These are phyloP conservation scores for Metopia argyrocephala DNA, from an alignment of 2,888 invertebrate species.

Conservation along the genomic window DNA sequence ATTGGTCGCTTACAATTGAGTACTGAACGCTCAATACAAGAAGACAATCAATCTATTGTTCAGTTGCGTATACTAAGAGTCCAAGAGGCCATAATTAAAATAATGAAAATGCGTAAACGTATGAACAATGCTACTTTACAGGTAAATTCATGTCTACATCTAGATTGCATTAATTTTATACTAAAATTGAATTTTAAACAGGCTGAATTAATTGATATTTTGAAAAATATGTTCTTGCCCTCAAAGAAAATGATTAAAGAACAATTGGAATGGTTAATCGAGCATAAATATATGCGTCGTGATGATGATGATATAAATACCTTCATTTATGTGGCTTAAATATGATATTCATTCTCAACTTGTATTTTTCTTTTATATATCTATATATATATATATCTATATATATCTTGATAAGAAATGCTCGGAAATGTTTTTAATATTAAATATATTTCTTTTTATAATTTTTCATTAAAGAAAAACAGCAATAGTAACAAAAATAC, in stretches of 20 bases:
- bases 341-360: conserved; percentile 29
- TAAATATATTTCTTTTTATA: conserved; percentile 26
- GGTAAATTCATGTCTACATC: conserved; percentile 75
- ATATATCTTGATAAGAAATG: conserved; percentile 42
- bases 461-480: conserved; percentile 15
- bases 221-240: conserved; percentile 99
- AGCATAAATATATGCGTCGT: conserved; percentile 97
- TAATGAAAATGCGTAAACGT: conserved; percentile 97
- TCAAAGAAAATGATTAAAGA: conserved; percentile 99
- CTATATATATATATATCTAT: conserved; percentile 24
- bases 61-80: conserved; percentile 95
- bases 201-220: conserved; percentile 97
- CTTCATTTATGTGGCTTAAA: conserved; percentile 97
- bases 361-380: conserved; percentile 31
- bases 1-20: conserved; percentile 97
- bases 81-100: conserved; percentile 99
- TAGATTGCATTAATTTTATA: too few species aligned
- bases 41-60: conserved; percentile 99
- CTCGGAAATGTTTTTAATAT: conserved; percentile 18
- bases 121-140: conserved; percentile 96
- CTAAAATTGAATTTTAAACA: too few species aligned
- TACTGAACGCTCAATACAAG: conserved; percentile 96
- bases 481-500: conserved; percentile 52
- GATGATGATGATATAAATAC: conserved; percentile 98
- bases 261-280: conserved; percentile 99